phyloP scores from a whole-genome alignment of 1,140 invertebrate genomes.

The Chironomus tepperi region DNA sequence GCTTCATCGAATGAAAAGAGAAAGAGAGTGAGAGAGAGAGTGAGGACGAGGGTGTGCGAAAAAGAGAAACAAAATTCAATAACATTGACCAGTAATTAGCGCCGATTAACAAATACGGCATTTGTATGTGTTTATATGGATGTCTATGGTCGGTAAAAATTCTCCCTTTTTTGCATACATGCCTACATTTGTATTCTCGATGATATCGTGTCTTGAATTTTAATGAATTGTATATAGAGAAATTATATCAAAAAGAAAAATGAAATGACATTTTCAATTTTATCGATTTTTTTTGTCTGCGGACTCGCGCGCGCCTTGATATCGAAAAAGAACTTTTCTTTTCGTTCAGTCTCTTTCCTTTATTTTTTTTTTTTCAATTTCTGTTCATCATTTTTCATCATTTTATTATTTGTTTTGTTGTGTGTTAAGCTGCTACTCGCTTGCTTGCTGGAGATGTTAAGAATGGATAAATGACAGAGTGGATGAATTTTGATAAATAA shows the following conservation, averaged over 20 bases:
- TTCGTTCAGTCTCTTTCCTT: too few relatives aligned
- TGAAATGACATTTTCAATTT: slow-evolving; percentile 14
- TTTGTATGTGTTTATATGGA: background rate
- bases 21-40: too few relatives aligned
- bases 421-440: too few relatives aligned
- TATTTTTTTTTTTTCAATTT: too few relatives aligned
- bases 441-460: background rate
- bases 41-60: too few relatives aligned
- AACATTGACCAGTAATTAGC: slow-evolving; percentile 8
- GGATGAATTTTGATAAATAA: background rate
- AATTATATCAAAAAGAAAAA: background rate
- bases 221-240: background rate
- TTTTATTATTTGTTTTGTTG: too few relatives aligned
- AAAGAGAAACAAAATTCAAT: background rate
- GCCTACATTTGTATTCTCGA: background rate
- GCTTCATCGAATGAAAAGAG: background rate
- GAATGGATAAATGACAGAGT: background rate
- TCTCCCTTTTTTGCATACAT: background rate
- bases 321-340: background rate
- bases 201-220: background rate
- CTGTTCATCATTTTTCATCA: too few relatives aligned
- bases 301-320: background rate
- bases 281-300: background rate
- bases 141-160: background rate
- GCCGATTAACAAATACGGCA: slow-evolving; percentile 5